These are phyloP conservation scores for Pteronotus mesoamericanus DNA, from an alignment of 2,797 vertebrate species.

Conservation along the genomic window DNA sequence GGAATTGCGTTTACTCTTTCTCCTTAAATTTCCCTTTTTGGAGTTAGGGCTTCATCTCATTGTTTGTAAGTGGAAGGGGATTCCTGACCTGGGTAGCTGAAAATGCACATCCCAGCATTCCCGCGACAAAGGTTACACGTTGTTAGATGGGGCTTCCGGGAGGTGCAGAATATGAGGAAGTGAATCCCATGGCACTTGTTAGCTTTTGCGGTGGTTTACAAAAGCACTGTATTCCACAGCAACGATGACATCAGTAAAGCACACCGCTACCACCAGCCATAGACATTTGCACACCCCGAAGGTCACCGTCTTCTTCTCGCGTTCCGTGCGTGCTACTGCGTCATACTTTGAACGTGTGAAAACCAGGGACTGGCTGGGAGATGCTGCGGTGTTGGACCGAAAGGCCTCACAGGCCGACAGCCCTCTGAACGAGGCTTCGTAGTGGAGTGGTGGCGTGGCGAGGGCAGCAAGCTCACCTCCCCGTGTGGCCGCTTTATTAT, in stretches of 20 bases:
- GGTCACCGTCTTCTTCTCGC: neutral
- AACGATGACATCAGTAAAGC: neutral
- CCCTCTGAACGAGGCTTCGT: conserved; percentile 38
- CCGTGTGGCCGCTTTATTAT: neutral
- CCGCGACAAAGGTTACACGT: neutral
- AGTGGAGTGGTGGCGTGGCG: neutral
- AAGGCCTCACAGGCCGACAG: conserved; percentile 23
- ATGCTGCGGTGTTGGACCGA: conserved; percentile 29
- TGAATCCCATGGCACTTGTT: neutral
- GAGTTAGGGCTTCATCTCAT: neutral
- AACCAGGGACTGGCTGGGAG: neutral
- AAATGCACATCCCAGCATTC: neutral
- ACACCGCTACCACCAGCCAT: neutral
- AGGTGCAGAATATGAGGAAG: neutral
- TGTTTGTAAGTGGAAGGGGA: neutral
- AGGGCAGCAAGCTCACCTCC: neutral
- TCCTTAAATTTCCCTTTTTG: neutral
- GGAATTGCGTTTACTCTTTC: neutral
- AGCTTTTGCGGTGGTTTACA: neutral
- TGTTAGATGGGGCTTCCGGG: neutral
- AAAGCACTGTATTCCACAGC: neutral
- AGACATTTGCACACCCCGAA: neutral
- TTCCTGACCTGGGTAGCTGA: neutral
- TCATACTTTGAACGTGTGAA: neutral
- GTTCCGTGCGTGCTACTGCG: neutral